These are phyloP conservation scores for Stegodyphus mimosarum DNA, from an alignment of 1,140 invertebrate species.

Conservation along the genomic window DNA sequence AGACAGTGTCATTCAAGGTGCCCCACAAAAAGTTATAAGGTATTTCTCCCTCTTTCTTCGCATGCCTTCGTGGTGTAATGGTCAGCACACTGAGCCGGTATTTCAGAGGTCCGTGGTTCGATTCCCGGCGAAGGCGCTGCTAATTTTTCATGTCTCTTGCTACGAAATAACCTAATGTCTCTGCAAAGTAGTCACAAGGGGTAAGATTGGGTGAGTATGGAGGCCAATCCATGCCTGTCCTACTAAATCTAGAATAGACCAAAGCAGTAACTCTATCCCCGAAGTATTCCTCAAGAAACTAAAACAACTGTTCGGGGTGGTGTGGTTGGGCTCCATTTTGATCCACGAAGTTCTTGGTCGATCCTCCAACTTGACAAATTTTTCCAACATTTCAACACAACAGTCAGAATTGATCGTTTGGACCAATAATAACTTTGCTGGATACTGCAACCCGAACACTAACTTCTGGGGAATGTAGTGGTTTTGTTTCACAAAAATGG, in stretches of 20 bases:
- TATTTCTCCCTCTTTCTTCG: too few species aligned
- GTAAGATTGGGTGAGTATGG: slow-evolving; percentile 57
- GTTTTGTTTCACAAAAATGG: background rate
- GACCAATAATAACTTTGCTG: slow-evolving; percentile 30
- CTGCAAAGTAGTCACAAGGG: slow-evolving; percentile 61
- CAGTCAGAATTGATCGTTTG: slow-evolving; percentile 23
- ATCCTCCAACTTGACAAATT: background rate
- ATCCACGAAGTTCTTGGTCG: background rate
- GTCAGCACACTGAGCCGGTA: too few species aligned
- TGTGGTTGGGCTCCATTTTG: slow-evolving; percentile 44
- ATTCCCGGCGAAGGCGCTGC: too few species aligned
- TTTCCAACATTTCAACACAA: slow-evolving; percentile 23
- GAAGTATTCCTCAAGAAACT: background rate
- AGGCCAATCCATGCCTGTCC: slow-evolving; percentile 51
- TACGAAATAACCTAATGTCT: too few species aligned
- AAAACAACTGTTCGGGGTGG: background rate
- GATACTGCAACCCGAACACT: slow-evolving; percentile 45
- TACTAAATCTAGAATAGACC: background rate
- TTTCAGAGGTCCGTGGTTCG: too few species aligned
- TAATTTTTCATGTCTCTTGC: too few species aligned
- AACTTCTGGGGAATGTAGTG: slow-evolving; percentile 33
- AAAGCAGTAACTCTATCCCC: background rate
- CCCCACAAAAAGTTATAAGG: slow-evolving; percentile 62
- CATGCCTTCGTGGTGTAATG: too few species aligned
- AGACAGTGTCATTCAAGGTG: slow-evolving; percentile 57